Percentiles rank a stretch among this genome's conserved stretches.
These are phyloP conservation scores for Acanthococcus lagerstroemiae DNA, from an alignment of 2,888 invertebrate genomes.

Conservation along the genomic window DNA sequence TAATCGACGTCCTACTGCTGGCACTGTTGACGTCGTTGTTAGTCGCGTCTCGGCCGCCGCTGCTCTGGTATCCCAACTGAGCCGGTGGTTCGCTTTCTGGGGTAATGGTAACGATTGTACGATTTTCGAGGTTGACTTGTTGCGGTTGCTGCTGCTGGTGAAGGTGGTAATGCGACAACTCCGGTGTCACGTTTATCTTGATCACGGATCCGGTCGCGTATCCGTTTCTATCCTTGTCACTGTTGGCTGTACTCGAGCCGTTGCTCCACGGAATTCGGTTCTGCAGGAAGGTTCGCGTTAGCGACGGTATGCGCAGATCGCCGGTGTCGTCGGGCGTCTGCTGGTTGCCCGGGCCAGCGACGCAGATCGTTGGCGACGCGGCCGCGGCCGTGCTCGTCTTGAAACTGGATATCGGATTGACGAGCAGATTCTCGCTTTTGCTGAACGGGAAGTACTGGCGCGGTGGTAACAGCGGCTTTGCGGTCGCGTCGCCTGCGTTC, in stretches of 20 bases:
- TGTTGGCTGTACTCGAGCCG: background rate
- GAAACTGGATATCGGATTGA: background rate
- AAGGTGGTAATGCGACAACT: background rate
- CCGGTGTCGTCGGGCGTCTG: background rate
- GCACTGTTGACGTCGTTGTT: background rate
- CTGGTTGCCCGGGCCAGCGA: too few relatives aligned
- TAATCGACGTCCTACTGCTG: conserved; percentile 10
- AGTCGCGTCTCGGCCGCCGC: background rate
- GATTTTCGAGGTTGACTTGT: background rate
- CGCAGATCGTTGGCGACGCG: too few relatives aligned
- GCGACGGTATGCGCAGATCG: conserved; percentile 6
- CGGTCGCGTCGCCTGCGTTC: conserved; percentile 38
- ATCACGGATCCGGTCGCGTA: conserved; percentile 7
- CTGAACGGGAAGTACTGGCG: conserved; percentile 24
- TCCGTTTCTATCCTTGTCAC: background rate
- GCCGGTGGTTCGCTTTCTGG: background rate
- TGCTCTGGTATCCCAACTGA: too few relatives aligned
- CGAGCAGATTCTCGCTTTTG: background rate
- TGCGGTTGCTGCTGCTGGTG: background rate
- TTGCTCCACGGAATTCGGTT: background rate
- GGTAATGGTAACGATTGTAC: conserved; percentile 16
- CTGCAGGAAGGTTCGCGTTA: conserved; percentile 16
- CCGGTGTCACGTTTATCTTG: conserved; percentile 17
- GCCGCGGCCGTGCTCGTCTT: too few relatives aligned
- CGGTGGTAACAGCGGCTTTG: conserved; percentile 35